Percentiles rank a stretch among this genome's conserved stretches.
Conservation (phyloP, 2,888 invertebrate genomes). For the Halictus quadricinctus region DNA sequence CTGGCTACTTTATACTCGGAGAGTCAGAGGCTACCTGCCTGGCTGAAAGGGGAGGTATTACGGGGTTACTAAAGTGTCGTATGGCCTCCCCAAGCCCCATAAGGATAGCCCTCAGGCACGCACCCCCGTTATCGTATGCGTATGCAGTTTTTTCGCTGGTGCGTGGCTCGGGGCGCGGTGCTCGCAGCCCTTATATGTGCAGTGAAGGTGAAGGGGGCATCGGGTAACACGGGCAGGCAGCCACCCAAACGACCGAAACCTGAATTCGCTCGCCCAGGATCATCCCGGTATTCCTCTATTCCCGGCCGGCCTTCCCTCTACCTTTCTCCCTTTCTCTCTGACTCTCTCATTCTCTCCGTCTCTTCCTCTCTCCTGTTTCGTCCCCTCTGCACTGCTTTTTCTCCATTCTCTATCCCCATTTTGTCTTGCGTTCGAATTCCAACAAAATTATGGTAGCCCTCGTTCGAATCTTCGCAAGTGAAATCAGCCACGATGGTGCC, state of each 20-base stretch:
- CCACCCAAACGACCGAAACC: constrained; percentile 73
- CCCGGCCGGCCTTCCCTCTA: background rate
- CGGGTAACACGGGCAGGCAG: constrained; percentile 80
- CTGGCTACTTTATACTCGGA: constrained; percentile 66
- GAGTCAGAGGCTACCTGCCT: constrained; percentile 58
- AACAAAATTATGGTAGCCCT: background rate
- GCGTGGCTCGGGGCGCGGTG: constrained; percentile 76
- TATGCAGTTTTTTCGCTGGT: constrained; percentile 77
- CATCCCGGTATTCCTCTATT: constrained; percentile 52
- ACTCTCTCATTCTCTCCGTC: background rate
- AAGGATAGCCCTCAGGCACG: constrained; percentile 76
- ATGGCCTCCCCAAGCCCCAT: constrained; percentile 80
- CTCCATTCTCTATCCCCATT: background rate
- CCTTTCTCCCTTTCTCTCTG: background rate
- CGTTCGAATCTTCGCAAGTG: background rate
- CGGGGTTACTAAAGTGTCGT: constrained; percentile 81
- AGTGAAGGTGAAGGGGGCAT: constrained; percentile 82
- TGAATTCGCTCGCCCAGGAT: constrained; percentile 64
- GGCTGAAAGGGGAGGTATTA: constrained; percentile 77
- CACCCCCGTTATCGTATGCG: constrained; percentile 78
- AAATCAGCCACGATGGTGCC: background rate
- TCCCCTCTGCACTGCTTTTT: background rate
- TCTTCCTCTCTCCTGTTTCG: background rate
- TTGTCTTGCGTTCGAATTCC: background rate
- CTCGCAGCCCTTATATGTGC: constrained; percentile 79